Base-by-base conservation (phyloP, 2,888 invertebrate genomes). In the Zaprionus obscuricornis region DNA sequence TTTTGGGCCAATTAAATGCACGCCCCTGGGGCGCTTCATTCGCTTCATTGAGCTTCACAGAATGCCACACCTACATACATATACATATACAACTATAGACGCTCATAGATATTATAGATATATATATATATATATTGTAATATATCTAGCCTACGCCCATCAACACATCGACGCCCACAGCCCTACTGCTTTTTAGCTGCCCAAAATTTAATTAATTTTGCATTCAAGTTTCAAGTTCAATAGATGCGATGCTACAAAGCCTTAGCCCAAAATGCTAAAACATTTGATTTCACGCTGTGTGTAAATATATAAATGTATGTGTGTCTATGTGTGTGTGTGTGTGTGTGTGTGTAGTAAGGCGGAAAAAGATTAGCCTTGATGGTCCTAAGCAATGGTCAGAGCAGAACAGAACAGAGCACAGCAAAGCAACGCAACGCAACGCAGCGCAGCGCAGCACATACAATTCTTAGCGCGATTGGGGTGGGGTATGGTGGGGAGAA, bases 1-100 rank as follows among this genome's bases (percentile, higher is more conserved):
- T 51, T n/a, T n/a, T n/a, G n/a, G 63, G 52, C 64, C 70, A 71
- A 71, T 70, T 70, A 70, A 63, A 49, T 66, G 58, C 68, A 70
- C 66, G 66, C 66, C 69, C 64, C 64, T 51, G 68, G 39, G 42
- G 55, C 34, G 27, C 29, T 49, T 45, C 33, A 14, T 26, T 46
- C 68, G 65, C 60, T 68, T 55, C 55, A 59, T n/a, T 68, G 68
- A 26, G 5, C 24, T 8, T 8, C 4, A 24, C 24, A 8, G 8
- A 4, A 24, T 24, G n/a, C n/a, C n/a, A n/a, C n/a, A n/a, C 22
- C 22, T 5, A 22, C 4, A 22, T 22, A 22, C n/a, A n/a, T n/a
- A n/a, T n/a, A n/a, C n/a, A n/a, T n/a, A n/a, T n/a, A n/a, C n/a
- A n/a, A n/a, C n/a, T n/a, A n/a, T n/a, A n/a, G n/a, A n/a, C n/a